Evolutionary conservation across 2,797 vertebrate genomes (phyloP).

Genomic region (Chaetophractus vellerosus): DNA sequence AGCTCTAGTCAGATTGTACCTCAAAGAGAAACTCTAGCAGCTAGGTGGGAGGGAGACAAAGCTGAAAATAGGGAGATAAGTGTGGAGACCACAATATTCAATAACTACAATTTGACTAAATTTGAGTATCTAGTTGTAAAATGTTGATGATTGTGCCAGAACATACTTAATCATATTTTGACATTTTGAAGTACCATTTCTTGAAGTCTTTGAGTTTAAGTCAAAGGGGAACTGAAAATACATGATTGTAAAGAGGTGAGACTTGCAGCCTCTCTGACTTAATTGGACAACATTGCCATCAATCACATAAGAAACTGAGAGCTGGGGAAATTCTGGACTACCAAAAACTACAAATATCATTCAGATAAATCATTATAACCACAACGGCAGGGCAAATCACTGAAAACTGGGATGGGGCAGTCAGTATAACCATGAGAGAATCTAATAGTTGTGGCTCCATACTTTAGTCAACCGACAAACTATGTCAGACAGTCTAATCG

Average conservation of each 20-base stretch:
- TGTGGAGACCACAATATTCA: constrained; percentile 1
- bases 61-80: not conserved
- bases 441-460: not conserved
- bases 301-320: not conserved
- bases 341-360: constrained; percentile 11
- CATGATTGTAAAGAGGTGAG: not conserved
- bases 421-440: not conserved
- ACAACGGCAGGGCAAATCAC: not conserved
- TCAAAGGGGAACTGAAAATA: constrained; percentile 10
- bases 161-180: constrained; percentile 50
- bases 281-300: not conserved
- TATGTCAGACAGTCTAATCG: not conserved
- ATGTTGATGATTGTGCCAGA: not conserved
- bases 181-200: not conserved
- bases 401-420: not conserved
- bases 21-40: not conserved
- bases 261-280: not conserved
- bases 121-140: not conserved
- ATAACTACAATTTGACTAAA: constrained; percentile 13
- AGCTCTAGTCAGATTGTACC: not conserved
- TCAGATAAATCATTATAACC: not conserved
- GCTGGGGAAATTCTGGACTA: not conserved
- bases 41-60: not conserved
- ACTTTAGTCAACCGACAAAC: constrained; percentile 4
- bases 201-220: constrained; percentile 33